These are phyloP conservation scores for Dicrurus megarhynchus DNA, from an alignment of 2,113 vertebrate species.

Conservation along the genomic window DNA sequence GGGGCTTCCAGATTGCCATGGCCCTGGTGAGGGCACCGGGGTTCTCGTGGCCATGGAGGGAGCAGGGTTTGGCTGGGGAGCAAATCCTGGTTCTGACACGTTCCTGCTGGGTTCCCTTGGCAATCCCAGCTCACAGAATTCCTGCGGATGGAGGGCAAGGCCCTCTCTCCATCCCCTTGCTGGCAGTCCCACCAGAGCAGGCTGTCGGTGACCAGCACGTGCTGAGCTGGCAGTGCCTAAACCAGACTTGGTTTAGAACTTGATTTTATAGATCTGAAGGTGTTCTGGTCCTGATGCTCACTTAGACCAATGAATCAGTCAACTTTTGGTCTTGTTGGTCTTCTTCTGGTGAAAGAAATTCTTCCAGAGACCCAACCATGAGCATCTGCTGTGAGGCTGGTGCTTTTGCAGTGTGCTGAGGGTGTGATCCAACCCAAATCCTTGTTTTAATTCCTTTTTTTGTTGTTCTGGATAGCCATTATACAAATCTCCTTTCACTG, in stretches of 20 bases:
- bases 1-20: slow-evolving; percentile 56
- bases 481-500: background rate
- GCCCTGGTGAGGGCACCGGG: slow-evolving; percentile 59
- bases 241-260: background rate
- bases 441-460: background rate
- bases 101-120: background rate
- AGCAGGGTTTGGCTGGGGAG: background rate
- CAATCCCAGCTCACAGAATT: background rate
- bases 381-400: background rate
- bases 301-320: background rate
- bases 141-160: background rate
- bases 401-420: background rate
- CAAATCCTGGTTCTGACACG: background rate
- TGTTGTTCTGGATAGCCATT: background rate
- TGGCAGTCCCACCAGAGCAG: rapidly evolving
- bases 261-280: background rate
- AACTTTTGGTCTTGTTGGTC: background rate
- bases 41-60: background rate
- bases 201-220: background rate
- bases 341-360: background rate
- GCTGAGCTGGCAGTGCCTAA: background rate
- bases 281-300: background rate
- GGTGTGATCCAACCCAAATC: background rate
- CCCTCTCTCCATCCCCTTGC: background rate
- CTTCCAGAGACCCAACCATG: background rate